phyloP scores from a whole-genome alignment of 2,888 invertebrate species.

The Entomobrya proxima region DNA sequence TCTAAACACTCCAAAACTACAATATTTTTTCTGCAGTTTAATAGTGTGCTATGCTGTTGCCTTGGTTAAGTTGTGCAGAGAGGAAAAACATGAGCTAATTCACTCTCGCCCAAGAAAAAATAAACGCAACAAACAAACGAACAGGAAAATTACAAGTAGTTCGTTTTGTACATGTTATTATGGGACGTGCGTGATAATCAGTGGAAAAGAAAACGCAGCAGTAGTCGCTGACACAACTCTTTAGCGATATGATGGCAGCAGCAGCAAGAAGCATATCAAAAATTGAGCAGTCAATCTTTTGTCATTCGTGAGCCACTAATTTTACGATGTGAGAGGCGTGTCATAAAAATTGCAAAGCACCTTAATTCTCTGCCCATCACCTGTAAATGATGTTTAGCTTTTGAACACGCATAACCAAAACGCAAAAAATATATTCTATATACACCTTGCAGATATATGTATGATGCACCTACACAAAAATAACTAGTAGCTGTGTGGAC shows the following conservation, averaged over 20 bases:
- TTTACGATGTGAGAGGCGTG: conserved; percentile 67
- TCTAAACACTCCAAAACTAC: conserved; percentile 43
- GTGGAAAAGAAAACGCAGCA: conserved; percentile 14
- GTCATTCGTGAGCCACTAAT: conserved; percentile 67
- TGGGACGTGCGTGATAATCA: conserved; percentile 57
- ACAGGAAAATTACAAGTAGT: conserved; percentile 19
- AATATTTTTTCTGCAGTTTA: too few species aligned
- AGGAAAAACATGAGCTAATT: neutral
- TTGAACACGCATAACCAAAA: too few species aligned
- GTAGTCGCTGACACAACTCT: conserved; percentile 44
- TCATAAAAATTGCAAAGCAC: conserved; percentile 60
- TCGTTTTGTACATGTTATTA: conserved; percentile 14
- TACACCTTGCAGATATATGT: too few species aligned
- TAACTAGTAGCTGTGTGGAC: too few species aligned
- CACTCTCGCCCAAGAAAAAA: neutral
- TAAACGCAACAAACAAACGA: neutral
- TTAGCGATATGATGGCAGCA: too few species aligned
- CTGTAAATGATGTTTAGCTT: neutral
- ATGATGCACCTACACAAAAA: too few species aligned
- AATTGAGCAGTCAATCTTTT: conserved; percentile 63
- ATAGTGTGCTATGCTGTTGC: too few species aligned
- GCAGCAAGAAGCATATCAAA: conserved; percentile 46
- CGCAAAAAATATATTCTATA: too few species aligned
- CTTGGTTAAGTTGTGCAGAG: too few species aligned
- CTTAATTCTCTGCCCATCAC: conserved; percentile 15